Conservation (phyloP, 2,888 invertebrate genomes). For the Lepidocyrtoides sp. region DNA sequence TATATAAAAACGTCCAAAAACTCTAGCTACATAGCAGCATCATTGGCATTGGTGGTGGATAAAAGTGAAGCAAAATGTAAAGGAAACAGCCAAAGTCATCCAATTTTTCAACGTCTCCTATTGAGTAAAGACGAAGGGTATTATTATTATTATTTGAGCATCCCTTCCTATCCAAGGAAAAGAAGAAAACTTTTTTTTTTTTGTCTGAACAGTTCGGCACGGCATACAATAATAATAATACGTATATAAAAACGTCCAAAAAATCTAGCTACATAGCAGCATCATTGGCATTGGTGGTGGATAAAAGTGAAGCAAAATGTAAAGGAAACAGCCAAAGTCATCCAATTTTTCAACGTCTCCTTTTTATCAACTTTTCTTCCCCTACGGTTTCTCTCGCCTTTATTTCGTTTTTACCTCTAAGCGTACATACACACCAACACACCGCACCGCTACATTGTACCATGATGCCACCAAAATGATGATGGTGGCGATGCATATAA, state of each 20-base stretch:
- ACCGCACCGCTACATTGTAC: neutral
- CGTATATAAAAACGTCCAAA: slow-evolving; percentile 21
- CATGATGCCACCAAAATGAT: slow-evolving; percentile 39
- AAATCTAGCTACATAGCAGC: slow-evolving; percentile 7
- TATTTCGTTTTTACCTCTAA: slow-evolving; percentile 59
- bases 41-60: no score
- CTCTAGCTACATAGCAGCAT: neutral
- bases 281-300: slow-evolving; percentile 41
- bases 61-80: no score
- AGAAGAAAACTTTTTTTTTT: slow-evolving; percentile 26
- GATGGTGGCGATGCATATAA: slow-evolving; percentile 47
- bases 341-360: slow-evolving; percentile 84
- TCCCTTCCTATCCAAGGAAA: slow-evolving; percentile 17
- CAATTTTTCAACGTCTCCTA: slow-evolving; percentile 33
- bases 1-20: slow-evolving; percentile 25
- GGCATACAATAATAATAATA: slow-evolving; percentile 40
- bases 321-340: slow-evolving; percentile 77
- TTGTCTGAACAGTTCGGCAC: slow-evolving; percentile 38
- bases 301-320: slow-evolving; percentile 57
- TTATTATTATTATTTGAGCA: slow-evolving; percentile 60
- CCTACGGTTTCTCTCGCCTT: slow-evolving; percentile 52
- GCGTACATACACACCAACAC: neutral
- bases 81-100: slow-evolving; percentile 71
- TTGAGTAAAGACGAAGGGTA: slow-evolving; percentile 35
- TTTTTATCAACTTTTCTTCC: slow-evolving; percentile 82